These are phyloP conservation scores for Uloborus plumipes DNA, from an alignment of 2,888 invertebrate species.

Conservation along the genomic window DNA sequence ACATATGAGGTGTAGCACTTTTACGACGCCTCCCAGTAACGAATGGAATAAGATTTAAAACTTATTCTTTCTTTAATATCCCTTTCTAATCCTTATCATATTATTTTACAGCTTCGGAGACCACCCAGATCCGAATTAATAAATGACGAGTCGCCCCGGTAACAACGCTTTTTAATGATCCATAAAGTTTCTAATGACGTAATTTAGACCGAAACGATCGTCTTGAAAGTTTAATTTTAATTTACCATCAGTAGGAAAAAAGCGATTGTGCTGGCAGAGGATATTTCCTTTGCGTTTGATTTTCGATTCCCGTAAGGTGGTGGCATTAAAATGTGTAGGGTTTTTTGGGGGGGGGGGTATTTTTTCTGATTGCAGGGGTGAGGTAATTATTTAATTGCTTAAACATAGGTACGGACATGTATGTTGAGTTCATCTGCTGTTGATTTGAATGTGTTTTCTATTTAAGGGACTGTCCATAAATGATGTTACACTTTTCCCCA, in stretches of 20 bases:
- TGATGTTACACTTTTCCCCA: too few species aligned
- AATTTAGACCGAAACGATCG: conserved; percentile 43
- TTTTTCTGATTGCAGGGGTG: too few species aligned
- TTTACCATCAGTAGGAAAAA: conserved; percentile 18
- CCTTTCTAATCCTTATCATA: conserved; percentile 2
- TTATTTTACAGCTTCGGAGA: conserved; percentile 19
- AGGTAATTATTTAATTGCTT: too few species aligned
- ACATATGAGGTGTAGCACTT: neutral
- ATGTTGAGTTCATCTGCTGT: too few species aligned
- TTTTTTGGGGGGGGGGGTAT: too few species aligned
- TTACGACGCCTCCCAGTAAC: conserved; percentile 4
- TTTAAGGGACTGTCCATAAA: too few species aligned
- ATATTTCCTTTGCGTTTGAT: too few species aligned
- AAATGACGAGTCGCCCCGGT: conserved; percentile 15
- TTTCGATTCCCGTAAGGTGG: too few species aligned
- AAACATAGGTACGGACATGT: too few species aligned
- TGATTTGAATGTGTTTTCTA: too few species aligned
- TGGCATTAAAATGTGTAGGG: too few species aligned
- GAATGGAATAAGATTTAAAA: neutral
- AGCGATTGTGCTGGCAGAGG: neutral
- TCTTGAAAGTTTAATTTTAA: conserved; percentile 58
- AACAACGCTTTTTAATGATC: conserved; percentile 38
- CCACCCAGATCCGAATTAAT: conserved; percentile 32
- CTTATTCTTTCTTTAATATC: neutral
- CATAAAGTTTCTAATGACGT: conserved; percentile 52